Evolutionary conservation across 2,888 invertebrate genomes (phyloP).

Genomic region (Phorcus lineatus): DNA sequence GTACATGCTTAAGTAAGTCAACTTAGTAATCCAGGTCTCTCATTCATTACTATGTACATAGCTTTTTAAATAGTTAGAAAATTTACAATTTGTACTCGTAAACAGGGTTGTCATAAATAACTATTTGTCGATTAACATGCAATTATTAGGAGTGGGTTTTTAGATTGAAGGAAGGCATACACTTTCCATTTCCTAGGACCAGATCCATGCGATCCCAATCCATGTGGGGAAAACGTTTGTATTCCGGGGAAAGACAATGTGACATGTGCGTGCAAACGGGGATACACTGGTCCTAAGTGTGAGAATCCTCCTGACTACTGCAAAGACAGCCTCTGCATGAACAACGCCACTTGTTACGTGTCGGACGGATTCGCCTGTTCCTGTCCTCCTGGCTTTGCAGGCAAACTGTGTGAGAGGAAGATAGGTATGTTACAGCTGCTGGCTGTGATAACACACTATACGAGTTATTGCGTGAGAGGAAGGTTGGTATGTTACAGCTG

Average conservation of each 20-base stretch:
- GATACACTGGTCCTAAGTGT: neutral
- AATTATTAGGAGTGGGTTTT: too few species aligned
- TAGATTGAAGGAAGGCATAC: too few species aligned
- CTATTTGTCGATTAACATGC: too few species aligned
- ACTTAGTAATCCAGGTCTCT: too few species aligned
- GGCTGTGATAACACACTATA: too few species aligned
- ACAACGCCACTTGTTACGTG: neutral
- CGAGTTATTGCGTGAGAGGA: too few species aligned
- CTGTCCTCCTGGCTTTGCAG: neutral
- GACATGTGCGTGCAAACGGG: neutral
- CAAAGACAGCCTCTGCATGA: neutral
- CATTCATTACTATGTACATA: too few species aligned
- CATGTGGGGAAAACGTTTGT: neutral
- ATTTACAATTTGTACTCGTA: too few species aligned
- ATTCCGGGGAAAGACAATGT: neutral
- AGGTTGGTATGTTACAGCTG: too few species aligned
- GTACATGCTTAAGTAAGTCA: neutral
- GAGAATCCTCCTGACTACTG: neutral
- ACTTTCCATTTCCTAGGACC: neutral
- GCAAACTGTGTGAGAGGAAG: neutral
- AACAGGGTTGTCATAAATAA: too few species aligned
- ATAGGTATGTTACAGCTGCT: neutral
- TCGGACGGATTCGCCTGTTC: neutral
- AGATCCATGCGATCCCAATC: neutral
- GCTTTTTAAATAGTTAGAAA: too few species aligned